These are phyloP conservation scores for Nesidiocoris tenuis DNA, from an alignment of 2,888 invertebrate genomes.

Conservation along the genomic window DNA sequence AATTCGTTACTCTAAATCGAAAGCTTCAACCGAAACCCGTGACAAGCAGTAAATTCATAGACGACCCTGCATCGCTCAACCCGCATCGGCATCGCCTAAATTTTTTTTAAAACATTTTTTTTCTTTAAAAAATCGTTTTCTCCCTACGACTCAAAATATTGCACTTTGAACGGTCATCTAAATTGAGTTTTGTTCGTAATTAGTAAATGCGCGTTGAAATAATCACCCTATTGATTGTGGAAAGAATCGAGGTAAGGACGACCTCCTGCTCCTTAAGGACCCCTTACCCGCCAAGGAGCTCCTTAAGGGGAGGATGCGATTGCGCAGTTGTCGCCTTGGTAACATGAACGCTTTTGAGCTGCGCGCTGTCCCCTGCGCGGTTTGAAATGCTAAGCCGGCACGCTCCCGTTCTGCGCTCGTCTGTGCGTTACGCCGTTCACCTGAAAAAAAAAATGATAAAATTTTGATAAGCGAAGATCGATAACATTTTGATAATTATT, in stretches of 20 bases:
- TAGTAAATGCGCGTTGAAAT: not conserved
- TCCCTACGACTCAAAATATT: not conserved
- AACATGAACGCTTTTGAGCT: conserved; percentile 1
- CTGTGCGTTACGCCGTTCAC: conserved; percentile 28
- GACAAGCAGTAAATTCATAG: not conserved
- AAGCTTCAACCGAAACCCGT: not conserved
- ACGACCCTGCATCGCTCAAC: not conserved
- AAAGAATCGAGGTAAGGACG: too few species aligned
- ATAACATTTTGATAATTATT: not conserved
- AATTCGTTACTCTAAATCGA: too few species aligned
- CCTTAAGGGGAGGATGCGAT: not conserved
- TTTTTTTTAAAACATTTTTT: too few species aligned
- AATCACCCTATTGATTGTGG: not conserved
- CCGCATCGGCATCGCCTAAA: not conserved
- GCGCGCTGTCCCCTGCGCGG: not conserved
- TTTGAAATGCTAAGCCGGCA: conserved; percentile 22
- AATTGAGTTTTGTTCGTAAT: not conserved
- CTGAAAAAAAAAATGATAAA: conserved; percentile 3
- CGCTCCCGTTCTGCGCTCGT: conserved; percentile 26
- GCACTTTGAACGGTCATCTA: not conserved
- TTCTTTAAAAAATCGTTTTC: not conserved
- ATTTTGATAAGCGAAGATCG: not conserved
- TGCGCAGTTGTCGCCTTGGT: conserved; percentile 6
- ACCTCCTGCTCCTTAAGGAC: too few species aligned
- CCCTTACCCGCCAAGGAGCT: too few species aligned